Conservation (phyloP, 2,888 invertebrate species). For the Netelia inedita region DNA sequence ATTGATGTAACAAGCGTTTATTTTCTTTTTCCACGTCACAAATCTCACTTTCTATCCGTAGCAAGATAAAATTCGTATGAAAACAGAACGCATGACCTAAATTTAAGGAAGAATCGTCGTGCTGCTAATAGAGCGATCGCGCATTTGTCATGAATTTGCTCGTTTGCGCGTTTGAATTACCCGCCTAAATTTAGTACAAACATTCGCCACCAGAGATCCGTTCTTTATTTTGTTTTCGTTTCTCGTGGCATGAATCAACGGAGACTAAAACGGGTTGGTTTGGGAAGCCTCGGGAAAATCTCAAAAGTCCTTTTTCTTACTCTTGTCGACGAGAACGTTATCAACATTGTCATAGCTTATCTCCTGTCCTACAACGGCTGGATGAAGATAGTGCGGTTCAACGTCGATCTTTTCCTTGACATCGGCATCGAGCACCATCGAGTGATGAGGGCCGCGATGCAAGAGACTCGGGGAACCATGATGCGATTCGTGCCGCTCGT, state of each 20-base stretch:
- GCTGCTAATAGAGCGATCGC: not conserved
- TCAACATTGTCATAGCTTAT: constrained; percentile 85
- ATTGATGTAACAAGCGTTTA: not conserved
- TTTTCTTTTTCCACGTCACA: not conserved
- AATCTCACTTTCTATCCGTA: constrained; percentile 7
- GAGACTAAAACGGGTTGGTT: constrained; percentile 15
- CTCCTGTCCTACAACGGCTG: constrained; percentile 87
- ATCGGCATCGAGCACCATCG: constrained; percentile 86
- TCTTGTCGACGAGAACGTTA: constrained; percentile 81
- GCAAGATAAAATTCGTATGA: constrained; percentile 12
- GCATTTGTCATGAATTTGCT: constrained; percentile 1
- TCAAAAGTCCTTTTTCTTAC: constrained; percentile 82
- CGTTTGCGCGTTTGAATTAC: not conserved
- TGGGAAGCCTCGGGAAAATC: not conserved
- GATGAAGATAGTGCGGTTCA: constrained; percentile 87
- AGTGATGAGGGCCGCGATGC: constrained; percentile 87
- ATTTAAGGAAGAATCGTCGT: not conserved
- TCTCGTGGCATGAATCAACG: constrained; percentile 31
- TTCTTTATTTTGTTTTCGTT: constrained; percentile 12
- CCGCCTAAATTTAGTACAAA: constrained; percentile 7
- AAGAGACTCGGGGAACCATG: constrained; percentile 82
- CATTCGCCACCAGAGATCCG: constrained; percentile 9
- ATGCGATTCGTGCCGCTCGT: constrained; percentile 75
- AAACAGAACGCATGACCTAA: constrained; percentile 9
- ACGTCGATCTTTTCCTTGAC: constrained; percentile 87